Conservation (phyloP, 2,888 invertebrate species). For the Alviniconcha strummeri region DNA sequence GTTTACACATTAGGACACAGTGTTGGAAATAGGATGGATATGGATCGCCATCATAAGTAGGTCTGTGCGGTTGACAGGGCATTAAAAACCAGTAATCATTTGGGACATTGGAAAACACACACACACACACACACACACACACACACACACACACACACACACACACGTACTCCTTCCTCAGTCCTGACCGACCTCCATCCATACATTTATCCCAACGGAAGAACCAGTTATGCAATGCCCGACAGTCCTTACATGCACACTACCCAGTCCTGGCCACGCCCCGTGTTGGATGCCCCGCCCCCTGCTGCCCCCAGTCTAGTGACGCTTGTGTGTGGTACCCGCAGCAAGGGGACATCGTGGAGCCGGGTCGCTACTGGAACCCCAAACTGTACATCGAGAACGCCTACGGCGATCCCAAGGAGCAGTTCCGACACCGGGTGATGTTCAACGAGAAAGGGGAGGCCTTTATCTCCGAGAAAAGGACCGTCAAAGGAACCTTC, state of each 20-base stretch:
- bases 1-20: too few relatives aligned
- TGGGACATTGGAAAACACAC: background rate
- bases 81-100: too few relatives aligned
- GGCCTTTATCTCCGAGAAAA: slow-evolving; percentile 45
- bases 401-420: slow-evolving; percentile 52
- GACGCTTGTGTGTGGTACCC: slow-evolving; percentile 2
- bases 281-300: too few relatives aligned
- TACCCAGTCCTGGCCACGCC: background rate
- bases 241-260: background rate
- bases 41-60: too few relatives aligned
- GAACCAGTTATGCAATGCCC: too few relatives aligned
- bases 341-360: slow-evolving; percentile 41
- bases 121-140: background rate
- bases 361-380: slow-evolving; percentile 53
- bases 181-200: too few relatives aligned
- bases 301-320: background rate
- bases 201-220: too few relatives aligned
- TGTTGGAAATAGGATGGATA: too few relatives aligned
- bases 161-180: background rate
- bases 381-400: slow-evolving; percentile 61
- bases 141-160: background rate
- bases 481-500: slow-evolving; percentile 59
- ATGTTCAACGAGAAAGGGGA: slow-evolving; percentile 45
- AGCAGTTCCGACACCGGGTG: slow-evolving; percentile 41
- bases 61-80: too few relatives aligned